Conservation (phyloP, 2,113 vertebrate genomes). For the Aepyceros melampus region DNA sequence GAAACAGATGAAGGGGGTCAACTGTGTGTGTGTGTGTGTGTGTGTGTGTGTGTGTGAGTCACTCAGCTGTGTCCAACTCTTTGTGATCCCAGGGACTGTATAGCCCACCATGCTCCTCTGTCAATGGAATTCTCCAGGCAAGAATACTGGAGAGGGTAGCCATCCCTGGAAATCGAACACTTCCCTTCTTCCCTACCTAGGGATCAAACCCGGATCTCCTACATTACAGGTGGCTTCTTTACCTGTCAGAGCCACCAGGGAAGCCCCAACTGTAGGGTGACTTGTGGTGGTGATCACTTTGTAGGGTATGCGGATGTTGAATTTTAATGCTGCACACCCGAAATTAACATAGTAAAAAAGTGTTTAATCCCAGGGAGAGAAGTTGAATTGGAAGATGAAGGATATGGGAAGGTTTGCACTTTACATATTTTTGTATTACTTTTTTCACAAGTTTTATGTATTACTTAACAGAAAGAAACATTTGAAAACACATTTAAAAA, state of each 20-base stretch:
- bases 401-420: background rate
- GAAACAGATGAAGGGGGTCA: background rate
- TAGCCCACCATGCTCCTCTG: background rate
- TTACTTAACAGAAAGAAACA: constrained; percentile 3
- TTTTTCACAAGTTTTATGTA: background rate
- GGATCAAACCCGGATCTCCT: background rate
- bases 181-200: background rate
- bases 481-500: background rate
- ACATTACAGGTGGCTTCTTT: background rate
- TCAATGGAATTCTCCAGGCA: background rate
- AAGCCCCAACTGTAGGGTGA: background rate
- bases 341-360: background rate
- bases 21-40: background rate
- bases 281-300: background rate
- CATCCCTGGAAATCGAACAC: background rate
- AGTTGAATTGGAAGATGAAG: background rate
- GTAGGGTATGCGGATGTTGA: background rate
- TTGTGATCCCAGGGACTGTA: background rate
- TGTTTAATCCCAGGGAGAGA: background rate
- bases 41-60: background rate
- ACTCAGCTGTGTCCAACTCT: background rate
- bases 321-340: background rate
- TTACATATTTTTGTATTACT: background rate
- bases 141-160: background rate
- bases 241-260: background rate